phyloP scores from a whole-genome alignment of 2,113 vertebrate species.

The Vidua chalybeata region DNA sequence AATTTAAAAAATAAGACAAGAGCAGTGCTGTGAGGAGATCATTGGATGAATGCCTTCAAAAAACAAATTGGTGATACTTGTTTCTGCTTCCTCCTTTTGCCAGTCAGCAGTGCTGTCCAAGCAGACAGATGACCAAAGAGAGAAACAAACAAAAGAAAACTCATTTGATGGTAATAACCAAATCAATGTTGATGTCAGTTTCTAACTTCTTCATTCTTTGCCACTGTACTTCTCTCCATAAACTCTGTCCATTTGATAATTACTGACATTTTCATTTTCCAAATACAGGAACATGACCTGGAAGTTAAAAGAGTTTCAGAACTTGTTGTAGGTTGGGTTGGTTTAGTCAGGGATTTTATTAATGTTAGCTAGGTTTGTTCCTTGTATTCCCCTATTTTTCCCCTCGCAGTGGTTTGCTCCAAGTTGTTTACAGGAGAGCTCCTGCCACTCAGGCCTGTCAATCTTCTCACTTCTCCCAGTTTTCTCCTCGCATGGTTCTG shows the following conservation, averaged over 20 bases:
- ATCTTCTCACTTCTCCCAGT: too few relatives aligned
- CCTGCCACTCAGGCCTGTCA: too few relatives aligned
- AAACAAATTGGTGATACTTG: not conserved
- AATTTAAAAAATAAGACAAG: not conserved
- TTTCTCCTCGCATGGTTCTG: too few relatives aligned
- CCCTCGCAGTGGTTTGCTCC: too few relatives aligned
- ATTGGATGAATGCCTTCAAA: not conserved
- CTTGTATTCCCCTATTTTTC: too few relatives aligned
- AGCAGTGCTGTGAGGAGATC: not conserved
- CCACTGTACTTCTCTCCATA: not conserved
- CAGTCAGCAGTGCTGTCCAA: not conserved
- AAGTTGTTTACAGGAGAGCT: too few relatives aligned
- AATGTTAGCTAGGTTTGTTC: too few relatives aligned
- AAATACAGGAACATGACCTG: not conserved
- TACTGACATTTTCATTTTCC: not conserved
- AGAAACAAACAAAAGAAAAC: fast-evolving
- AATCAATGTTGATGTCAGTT: not conserved
- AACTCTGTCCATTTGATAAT: not conserved
- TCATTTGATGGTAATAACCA: not conserved
- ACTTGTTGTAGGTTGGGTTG: too few relatives aligned
- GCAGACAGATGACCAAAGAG: not conserved
- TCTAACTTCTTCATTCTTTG: not conserved
- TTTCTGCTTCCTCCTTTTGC: not conserved
- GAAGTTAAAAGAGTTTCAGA: not conserved
- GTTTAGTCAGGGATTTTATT: too few relatives aligned